Evolutionary conservation across 2,113 vertebrate species (phyloP).

Genomic region (Phasianus colchicus): DNA sequence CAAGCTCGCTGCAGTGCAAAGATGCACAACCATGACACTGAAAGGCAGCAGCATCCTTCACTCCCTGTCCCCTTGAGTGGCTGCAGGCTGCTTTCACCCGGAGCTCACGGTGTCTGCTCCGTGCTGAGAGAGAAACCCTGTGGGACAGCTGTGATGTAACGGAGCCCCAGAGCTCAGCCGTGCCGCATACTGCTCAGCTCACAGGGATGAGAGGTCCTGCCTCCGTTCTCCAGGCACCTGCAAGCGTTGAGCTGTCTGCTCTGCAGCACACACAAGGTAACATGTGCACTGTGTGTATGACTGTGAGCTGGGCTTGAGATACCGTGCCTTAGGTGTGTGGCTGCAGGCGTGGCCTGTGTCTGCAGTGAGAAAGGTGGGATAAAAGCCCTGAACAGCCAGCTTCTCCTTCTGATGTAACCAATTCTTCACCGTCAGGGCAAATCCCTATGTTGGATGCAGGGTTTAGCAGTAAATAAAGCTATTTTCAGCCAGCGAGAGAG

Average conservation of each 20-base stretch:
- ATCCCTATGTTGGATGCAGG: not conserved
- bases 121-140: not conserved
- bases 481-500: not conserved
- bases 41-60: not conserved
- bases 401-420: accelerated
- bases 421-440: accelerated
- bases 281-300: not conserved
- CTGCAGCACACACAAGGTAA: not conserved
- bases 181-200: not conserved
- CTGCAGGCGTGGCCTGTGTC: not conserved
- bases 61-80: not conserved
- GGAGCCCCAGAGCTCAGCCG: not conserved
- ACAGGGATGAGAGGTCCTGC: not conserved
- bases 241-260: not conserved
- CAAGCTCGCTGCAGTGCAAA: too few relatives aligned
- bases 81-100: not conserved
- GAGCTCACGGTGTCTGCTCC: not conserved
- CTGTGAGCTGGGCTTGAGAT: not conserved
- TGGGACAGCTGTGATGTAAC: not conserved
- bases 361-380: not conserved
- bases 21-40: too few relatives aligned
- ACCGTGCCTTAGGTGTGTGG: not conserved
- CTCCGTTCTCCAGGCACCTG: not conserved
- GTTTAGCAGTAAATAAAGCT: not conserved
- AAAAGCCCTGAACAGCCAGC: accelerated